A percentile compares a stretch with the other conserved stretches of the same genome.
phyloP scores from a whole-genome alignment of 2,113 vertebrate genomes.

The Acanthisitta chloris region DNA sequence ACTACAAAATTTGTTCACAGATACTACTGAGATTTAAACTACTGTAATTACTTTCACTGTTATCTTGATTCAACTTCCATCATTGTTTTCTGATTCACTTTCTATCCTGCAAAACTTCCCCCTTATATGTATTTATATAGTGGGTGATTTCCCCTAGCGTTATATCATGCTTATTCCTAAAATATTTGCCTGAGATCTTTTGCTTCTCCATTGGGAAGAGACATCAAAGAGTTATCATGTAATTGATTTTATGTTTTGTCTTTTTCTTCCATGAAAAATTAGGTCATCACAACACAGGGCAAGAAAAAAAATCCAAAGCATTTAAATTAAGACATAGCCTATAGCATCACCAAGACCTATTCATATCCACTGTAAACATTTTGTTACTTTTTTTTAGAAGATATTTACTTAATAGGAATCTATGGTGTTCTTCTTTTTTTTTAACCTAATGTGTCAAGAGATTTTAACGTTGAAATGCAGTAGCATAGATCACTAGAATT shows the following conservation, averaged over 20 bases:
- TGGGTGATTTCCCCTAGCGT: neutral
- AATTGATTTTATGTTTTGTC: slow-evolving; percentile 32
- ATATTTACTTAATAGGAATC: neutral
- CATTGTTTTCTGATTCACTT: neutral
- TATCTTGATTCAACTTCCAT: neutral
- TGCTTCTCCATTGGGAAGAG: neutral
- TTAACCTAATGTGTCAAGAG: neutral
- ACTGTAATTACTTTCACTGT: neutral
- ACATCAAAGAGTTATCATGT: slow-evolving; percentile 6
- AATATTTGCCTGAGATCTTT: slow-evolving; percentile 4
- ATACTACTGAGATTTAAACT: neutral
- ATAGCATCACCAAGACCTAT: neutral
- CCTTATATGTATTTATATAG: neutral
- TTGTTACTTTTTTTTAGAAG: neutral
- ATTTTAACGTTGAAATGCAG: neutral
- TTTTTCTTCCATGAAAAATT: neutral
- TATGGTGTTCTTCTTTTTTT: neutral
- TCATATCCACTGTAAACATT: neutral
- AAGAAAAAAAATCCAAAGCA: neutral
- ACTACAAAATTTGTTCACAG: neutral
- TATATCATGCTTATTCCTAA: neutral
- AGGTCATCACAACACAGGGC: neutral
- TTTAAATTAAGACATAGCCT: neutral
- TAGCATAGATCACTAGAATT: neutral
- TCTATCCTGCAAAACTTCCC: neutral